Evolutionary conservation across 2,113 vertebrate genomes (phyloP).

Genomic region (Odontesthes bonariensis): DNA sequence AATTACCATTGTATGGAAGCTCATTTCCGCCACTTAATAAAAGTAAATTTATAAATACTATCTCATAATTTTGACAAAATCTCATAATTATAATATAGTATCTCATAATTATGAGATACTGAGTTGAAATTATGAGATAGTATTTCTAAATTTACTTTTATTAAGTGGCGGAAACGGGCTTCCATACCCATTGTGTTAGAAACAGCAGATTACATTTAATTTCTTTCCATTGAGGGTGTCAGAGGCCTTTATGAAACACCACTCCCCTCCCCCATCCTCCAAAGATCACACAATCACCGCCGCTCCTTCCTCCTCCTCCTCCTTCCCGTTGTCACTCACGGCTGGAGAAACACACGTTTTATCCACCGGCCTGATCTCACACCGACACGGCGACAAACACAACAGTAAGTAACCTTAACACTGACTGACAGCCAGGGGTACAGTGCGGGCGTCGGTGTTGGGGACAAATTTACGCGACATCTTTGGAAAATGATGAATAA

Average conservation of each 20-base stretch:
- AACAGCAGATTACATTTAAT: not conserved
- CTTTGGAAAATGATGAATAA: not conserved
- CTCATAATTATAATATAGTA: too few relatives aligned
- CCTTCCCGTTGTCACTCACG: conserved; percentile 45
- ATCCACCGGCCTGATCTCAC: conserved; percentile 30
- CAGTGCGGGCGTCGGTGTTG: accelerated
- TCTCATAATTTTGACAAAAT: too few relatives aligned
- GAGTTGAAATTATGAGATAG: too few relatives aligned
- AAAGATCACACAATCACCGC: conserved; percentile 9
- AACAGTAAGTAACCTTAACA: conserved; percentile 63
- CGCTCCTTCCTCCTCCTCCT: conserved; percentile 36
- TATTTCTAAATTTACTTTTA: too few relatives aligned
- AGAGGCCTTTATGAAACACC: conserved; percentile 4
- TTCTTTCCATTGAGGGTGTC: too few relatives aligned
- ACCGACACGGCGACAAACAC: conserved; percentile 14
- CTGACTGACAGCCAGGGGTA: not conserved
- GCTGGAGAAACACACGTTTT: conserved; percentile 56
- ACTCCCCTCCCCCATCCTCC: conserved; percentile 24
- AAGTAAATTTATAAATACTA: too few relatives aligned
- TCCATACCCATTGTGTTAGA: not conserved
- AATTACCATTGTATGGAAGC: too few relatives aligned
- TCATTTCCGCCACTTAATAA: too few relatives aligned
- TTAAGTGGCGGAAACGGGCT: too few relatives aligned
- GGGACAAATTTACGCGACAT: not conserved
- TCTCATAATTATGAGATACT: too few relatives aligned